These are phyloP conservation scores for Scotopteryx bipunctaria DNA, from an alignment of 2,888 invertebrate genomes.

Conservation along the genomic window DNA sequence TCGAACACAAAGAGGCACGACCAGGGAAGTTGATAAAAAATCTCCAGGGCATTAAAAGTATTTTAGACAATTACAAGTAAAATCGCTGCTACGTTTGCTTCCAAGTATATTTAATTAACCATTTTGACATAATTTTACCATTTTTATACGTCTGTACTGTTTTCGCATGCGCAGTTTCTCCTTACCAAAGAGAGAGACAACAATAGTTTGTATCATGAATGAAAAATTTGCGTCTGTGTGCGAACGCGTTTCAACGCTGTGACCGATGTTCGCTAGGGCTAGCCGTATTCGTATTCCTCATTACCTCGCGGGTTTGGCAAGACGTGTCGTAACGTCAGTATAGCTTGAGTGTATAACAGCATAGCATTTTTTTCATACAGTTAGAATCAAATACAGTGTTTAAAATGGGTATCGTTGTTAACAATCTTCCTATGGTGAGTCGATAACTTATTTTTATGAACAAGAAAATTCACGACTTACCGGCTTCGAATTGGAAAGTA, in stretches of 20 bases:
- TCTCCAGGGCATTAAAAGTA: constrained; percentile 9
- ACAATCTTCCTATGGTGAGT: constrained; percentile 75
- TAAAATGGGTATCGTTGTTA: constrained; percentile 74
- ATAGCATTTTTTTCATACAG: constrained; percentile 47
- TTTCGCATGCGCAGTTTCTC: constrained; percentile 41
- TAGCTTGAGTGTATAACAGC: constrained; percentile 55
- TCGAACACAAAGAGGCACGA: constrained; percentile 83
- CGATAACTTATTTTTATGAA: constrained; percentile 36
- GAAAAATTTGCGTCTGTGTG: constrained; percentile 68
- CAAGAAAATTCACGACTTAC: constrained; percentile 47
- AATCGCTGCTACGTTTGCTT: too few species aligned
- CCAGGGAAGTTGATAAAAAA: constrained; percentile 68
- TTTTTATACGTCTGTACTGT: constrained; percentile 39
- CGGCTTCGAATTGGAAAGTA: constrained; percentile 77
- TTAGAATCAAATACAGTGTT: constrained; percentile 37
- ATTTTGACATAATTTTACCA: not conserved
- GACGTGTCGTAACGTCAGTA: constrained; percentile 62
- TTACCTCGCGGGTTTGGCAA: constrained; percentile 67
- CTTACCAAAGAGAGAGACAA: constrained; percentile 62
- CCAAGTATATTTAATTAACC: not conserved
- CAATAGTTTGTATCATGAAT: constrained; percentile 73
- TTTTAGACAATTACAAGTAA: too few species aligned
- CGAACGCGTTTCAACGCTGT: constrained; percentile 54
- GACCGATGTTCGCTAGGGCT: constrained; percentile 43
- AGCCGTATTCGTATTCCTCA: constrained; percentile 61